Conservation (phyloP, 2,797 vertebrate species). For the Sarcoramphus papa region DNA sequence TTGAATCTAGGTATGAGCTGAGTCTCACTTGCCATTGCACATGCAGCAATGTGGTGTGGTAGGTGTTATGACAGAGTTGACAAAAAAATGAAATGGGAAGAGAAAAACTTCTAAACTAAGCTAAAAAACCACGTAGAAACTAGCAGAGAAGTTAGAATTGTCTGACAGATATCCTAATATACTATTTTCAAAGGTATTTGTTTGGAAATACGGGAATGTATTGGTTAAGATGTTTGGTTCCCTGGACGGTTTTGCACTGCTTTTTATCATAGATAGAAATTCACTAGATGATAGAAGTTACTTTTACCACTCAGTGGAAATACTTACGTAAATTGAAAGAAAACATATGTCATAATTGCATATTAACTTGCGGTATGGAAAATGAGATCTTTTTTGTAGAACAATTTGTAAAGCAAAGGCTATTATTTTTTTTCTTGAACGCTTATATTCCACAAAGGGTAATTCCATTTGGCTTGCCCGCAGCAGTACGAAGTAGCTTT, state of each 20-base stretch:
- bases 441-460: neutral
- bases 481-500: neutral
- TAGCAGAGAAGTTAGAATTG: neutral
- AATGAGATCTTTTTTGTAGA: neutral
- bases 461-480: neutral
- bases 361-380: neutral
- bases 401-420: neutral
- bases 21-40: fast-evolving
- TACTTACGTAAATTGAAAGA: neutral
- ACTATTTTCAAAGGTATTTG: neutral
- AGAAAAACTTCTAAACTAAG: neutral
- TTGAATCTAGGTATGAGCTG: neutral
- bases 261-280: neutral
- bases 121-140: neutral
- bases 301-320: constrained; percentile 17
- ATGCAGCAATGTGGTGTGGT: neutral
- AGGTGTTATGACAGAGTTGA: neutral
- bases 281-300: neutral
- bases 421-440: neutral
- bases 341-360: neutral
- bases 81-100: neutral
- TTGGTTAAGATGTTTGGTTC: neutral
- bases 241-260: neutral
- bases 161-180: neutral
- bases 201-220: neutral